These are phyloP conservation scores for Serrognathus titanus DNA, from an alignment of 2,888 invertebrate species.

Conservation along the genomic window DNA sequence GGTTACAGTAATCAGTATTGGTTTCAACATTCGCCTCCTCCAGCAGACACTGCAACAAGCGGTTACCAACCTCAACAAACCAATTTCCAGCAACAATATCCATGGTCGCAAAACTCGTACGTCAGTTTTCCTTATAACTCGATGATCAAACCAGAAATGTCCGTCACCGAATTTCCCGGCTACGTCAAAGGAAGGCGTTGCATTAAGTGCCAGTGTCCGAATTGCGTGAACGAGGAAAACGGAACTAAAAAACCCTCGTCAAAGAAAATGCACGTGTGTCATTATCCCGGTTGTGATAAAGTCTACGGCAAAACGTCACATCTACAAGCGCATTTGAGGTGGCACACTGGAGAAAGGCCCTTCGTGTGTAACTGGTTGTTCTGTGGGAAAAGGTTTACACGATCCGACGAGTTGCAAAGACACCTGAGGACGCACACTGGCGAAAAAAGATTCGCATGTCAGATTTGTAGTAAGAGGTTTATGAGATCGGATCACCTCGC, in stretches of 20 bases:
- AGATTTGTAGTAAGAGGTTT: conserved; percentile 84
- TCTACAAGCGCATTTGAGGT: conserved; percentile 69
- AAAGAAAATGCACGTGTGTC: conserved; percentile 81
- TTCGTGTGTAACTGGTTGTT: conserved; percentile 86
- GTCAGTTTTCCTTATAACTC: conserved; percentile 38
- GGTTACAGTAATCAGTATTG: conserved; percentile 42
- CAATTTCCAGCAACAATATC: conserved; percentile 51
- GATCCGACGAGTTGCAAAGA: conserved; percentile 87
- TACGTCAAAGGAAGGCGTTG: conserved; percentile 62
- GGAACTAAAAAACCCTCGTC: conserved; percentile 76
- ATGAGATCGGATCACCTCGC: conserved; percentile 92
- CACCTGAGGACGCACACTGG: conserved; percentile 87
- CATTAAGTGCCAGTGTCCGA: conserved; percentile 77
- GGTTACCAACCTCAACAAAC: conserved; percentile 52
- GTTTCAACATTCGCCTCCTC: conserved; percentile 46
- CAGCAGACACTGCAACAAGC: conserved; percentile 43
- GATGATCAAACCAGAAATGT: conserved; percentile 49
- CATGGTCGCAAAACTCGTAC: conserved; percentile 51
- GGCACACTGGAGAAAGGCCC: conserved; percentile 92
- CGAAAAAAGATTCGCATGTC: conserved; percentile 84
- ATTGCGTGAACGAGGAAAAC: conserved; percentile 75
- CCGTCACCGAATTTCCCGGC: conserved; percentile 36
- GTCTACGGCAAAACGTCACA: conserved; percentile 94
- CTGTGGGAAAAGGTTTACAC: conserved; percentile 87
- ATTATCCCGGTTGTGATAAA: conserved; percentile 81